Percentiles rank a stretch among this genome's conserved stretches.
phyloP scores from a whole-genome alignment of 2,113 vertebrate species.

The Cryptoleucopteryx plumbea region DNA sequence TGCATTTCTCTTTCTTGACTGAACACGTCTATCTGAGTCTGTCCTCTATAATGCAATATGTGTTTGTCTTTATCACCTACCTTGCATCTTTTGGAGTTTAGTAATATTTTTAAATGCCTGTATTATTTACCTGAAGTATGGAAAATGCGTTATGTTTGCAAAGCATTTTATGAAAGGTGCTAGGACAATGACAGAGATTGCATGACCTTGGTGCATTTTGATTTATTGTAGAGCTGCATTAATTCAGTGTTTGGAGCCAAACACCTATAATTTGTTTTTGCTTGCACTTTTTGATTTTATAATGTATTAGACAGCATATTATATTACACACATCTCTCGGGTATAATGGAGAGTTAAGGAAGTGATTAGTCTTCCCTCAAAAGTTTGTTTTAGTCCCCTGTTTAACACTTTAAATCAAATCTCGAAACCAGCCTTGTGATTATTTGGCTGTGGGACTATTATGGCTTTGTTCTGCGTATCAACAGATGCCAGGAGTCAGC shows the following conservation, averaged over 20 bases:
- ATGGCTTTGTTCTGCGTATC: neutral
- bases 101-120: neutral
- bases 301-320: neutral
- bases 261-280: slow-evolving; percentile 7
- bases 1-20: neutral
- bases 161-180: neutral
- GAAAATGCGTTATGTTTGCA: neutral
- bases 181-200: neutral
- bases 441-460: neutral
- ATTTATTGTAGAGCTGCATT: neutral
- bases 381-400: neutral
- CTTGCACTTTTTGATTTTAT: slow-evolving; percentile 42
- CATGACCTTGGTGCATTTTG: neutral
- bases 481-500: neutral
- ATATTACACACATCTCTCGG: neutral
- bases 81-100: neutral
- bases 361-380: neutral
- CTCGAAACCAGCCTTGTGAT: neutral
- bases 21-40: neutral
- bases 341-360: neutral
- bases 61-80: neutral
- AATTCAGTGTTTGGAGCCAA: neutral
- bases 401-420: neutral
- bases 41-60: neutral
- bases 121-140: neutral